phyloP scores from a whole-genome alignment of 2,113 vertebrate species.

The Pterocles gutturalis region DNA sequence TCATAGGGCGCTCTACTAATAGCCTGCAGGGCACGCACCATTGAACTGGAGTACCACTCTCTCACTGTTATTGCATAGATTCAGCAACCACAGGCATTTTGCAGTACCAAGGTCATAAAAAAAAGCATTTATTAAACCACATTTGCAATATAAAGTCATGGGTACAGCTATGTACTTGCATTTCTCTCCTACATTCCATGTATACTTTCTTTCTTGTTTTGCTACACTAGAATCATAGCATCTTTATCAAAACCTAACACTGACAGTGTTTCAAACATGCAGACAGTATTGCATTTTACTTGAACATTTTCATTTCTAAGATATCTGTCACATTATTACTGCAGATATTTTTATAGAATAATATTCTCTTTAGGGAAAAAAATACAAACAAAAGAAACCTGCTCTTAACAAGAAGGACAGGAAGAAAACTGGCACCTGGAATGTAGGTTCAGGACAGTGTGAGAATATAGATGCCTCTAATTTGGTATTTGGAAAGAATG shows the following conservation, averaged over 20 bases:
- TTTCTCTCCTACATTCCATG: background rate
- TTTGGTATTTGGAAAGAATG: background rate
- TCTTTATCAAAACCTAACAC: background rate
- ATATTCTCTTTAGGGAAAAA: background rate
- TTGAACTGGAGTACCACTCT: background rate
- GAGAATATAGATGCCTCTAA: background rate
- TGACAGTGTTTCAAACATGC: background rate
- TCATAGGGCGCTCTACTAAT: background rate
- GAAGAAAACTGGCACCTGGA: background rate
- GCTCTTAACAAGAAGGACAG: background rate
- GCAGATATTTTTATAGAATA: background rate
- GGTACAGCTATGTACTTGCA: background rate
- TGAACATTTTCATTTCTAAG: background rate
- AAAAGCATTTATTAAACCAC: background rate
- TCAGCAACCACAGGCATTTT: background rate
- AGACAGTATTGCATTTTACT: background rate
- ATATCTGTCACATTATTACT: background rate
- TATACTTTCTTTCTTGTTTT: background rate
- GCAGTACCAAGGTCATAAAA: background rate
- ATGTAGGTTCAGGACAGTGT: background rate
- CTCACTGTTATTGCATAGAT: background rate
- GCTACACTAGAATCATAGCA: background rate
- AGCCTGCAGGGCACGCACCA: background rate
- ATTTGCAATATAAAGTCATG: background rate
- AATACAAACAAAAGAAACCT: background rate